These are phyloP conservation scores for Ophion ventricosus DNA, from an alignment of 2,888 invertebrate species.

Conservation along the genomic window DNA sequence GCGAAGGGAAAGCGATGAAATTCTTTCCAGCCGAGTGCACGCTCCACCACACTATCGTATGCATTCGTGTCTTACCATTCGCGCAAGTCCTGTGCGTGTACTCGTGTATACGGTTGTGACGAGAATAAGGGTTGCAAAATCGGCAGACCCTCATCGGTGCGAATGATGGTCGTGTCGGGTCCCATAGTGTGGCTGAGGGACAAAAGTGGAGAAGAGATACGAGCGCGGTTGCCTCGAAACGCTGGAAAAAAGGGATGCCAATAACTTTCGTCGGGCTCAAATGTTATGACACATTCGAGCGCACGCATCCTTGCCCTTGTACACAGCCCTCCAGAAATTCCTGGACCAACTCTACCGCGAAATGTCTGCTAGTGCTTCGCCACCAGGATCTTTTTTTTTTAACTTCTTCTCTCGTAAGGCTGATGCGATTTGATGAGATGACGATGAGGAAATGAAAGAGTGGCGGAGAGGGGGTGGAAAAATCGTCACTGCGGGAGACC, in stretches of 20 bases:
- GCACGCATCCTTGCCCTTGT: conserved; percentile 3
- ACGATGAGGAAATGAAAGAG: conserved; percentile 32
- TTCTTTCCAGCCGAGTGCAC: conserved; percentile 58
- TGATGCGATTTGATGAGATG: conserved; percentile 31
- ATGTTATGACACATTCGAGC: conserved; percentile 80
- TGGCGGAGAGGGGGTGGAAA: conserved; percentile 7
- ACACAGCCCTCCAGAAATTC: not conserved
- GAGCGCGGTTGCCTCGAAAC: conserved; percentile 68
- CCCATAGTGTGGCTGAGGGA: conserved; percentile 67
- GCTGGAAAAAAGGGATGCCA: conserved; percentile 71
- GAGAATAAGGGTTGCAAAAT: conserved; percentile 59
- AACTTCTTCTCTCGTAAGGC: not conserved
- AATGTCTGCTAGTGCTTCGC: conserved; percentile 28
- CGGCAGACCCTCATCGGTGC: conserved; percentile 62
- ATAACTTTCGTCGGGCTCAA: conserved; percentile 79
- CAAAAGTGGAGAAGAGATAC: conserved; percentile 69
- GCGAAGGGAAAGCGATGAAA: conserved; percentile 68
- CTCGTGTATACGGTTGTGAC: conserved; percentile 12
- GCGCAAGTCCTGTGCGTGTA: conserved; percentile 41
- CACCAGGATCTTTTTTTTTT: conserved; percentile 19
- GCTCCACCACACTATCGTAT: conserved; percentile 22
- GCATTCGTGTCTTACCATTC: conserved; percentile 5
- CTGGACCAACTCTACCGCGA: conserved; percentile 13
- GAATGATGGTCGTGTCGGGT: conserved; percentile 53
- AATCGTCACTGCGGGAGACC: conserved; percentile 55